phyloP scores from a whole-genome alignment of 2,888 invertebrate genomes.

The Coremacera marginata region DNA sequence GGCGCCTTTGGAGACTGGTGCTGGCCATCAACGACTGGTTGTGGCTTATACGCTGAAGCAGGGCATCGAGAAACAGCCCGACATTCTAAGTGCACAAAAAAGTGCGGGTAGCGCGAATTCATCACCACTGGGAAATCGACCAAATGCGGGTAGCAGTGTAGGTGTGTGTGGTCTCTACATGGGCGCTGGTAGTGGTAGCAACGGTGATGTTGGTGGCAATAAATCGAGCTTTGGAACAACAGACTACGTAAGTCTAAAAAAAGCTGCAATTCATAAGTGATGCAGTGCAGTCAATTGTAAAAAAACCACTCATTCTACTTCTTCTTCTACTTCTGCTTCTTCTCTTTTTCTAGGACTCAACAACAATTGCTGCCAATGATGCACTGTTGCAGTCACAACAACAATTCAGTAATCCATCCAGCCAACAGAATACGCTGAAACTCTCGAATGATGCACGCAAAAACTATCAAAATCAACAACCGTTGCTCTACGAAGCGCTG shows the following conservation, averaged over 20 bases:
- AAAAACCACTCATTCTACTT: slow-evolving; percentile 13
- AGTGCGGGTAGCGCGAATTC: slow-evolving; percentile 70
- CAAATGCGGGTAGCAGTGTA: slow-evolving; percentile 55
- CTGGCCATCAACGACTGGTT: slow-evolving; percentile 86
- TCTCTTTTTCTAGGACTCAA: slow-evolving; percentile 48
- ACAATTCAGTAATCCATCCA: slow-evolving; percentile 65
- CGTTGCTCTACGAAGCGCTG: slow-evolving; percentile 66
- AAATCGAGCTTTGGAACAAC: slow-evolving; percentile 54
- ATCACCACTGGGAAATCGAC: slow-evolving; percentile 67
- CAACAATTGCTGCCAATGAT: slow-evolving; percentile 50
- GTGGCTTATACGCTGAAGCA: slow-evolving; percentile 88
- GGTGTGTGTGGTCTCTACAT: slow-evolving; percentile 47
- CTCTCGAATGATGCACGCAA: slow-evolving; percentile 63
- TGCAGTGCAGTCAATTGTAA: background rate
- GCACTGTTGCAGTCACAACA: slow-evolving; percentile 52
- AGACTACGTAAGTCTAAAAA: slow-evolving; percentile 64
- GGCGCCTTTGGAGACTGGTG: slow-evolving; percentile 80
- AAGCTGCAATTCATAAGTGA: background rate
- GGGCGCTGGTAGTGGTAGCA: slow-evolving; percentile 43
- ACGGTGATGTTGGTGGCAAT: slow-evolving; percentile 54
- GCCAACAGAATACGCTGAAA: slow-evolving; percentile 67
- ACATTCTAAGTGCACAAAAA: slow-evolving; percentile 85
- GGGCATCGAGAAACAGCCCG: slow-evolving; percentile 79
- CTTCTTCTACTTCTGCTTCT: background rate
- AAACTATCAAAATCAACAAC: slow-evolving; percentile 59